Evolutionary conservation across 2,888 invertebrate species (phyloP), one percentile per base, ranked within the genome.

Genomic region (Metallyticus violacea): DNA sequence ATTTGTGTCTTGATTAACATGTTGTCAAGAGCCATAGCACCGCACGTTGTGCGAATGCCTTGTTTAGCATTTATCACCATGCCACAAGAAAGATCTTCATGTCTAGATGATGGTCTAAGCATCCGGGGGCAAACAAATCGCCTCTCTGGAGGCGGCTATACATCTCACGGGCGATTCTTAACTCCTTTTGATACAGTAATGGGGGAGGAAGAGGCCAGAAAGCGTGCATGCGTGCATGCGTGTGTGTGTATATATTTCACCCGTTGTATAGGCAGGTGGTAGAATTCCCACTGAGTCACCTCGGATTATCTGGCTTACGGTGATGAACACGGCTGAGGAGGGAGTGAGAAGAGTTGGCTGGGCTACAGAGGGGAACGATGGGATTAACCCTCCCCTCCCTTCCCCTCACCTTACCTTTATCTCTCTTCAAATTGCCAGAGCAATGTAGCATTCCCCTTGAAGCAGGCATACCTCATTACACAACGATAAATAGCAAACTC

Each of bases 271-370:
- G 83, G 83, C 86, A 86, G 86, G 86, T 86, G 86, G 25, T 62
- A 28, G 22, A 80, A 40, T 86, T 86, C 84, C 84, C 86, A 86
- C 84, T 86, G 86, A 86, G 86, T 86, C 86, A 86, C 84, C 86
- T 84, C 79, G 86, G 86, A 83, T 86, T 86, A 86, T 86, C 86
- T 86, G 86, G 86, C 86, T 86, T 86, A 86, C 86, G 79, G 86
- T 86, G 86, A 86, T 86, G 86, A 86, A 85, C 86, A 86, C 62
- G 79, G 85, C 77, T 82, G 29, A n/a, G 78, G 86, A 77, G 77
- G 86, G 28, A 25, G 40, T 80, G 85, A 40, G 80, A 25, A 78
- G 15, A 40, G 82, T 83, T 83, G 83, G 83, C 83, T 83, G 27
- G 62, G 81, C 27, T 81, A 81, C 62, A 81, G 28, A 79, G 76